A percentile compares a stretch with the other conserved stretches of the same genome.
Conservation (phyloP, 2,113 vertebrate genomes). For the Oryzias curvinotus region DNA sequence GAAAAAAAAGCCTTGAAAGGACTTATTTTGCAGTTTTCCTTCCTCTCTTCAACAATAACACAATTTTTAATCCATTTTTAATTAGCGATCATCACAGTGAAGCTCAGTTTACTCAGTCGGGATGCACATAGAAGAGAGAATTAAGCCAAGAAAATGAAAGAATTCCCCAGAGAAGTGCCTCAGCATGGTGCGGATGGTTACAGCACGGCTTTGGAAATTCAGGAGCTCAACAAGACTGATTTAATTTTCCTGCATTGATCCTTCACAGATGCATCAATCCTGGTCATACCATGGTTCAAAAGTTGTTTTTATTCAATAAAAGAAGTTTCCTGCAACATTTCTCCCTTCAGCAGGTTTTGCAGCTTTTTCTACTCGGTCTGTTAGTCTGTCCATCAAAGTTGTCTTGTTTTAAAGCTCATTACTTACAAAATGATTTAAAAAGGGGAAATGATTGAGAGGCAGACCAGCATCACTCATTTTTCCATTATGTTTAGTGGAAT, state of each 20-base stretch:
- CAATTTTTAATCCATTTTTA: slow-evolving; percentile 13
- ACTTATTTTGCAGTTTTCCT: slow-evolving; percentile 5
- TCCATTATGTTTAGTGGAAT: too few species aligned
- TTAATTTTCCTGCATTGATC: neutral
- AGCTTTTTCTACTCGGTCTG: too few species aligned
- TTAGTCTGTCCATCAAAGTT: too few species aligned
- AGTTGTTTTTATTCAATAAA: too few species aligned
- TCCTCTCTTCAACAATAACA: neutral
- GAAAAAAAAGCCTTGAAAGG: neutral
- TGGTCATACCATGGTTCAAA: neutral
- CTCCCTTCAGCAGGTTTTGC: too few species aligned
- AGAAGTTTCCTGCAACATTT: too few species aligned
- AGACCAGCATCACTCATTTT: too few species aligned
- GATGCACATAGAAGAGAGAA: neutral
- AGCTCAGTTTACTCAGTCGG: neutral
- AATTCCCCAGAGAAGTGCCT: neutral
- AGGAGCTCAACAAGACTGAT: neutral
- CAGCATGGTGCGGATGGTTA: neutral
- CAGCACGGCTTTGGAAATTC: neutral
- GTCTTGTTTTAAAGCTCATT: too few species aligned
- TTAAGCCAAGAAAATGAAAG: slow-evolving; percentile 7
- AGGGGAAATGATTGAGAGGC: too few species aligned
- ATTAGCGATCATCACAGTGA: slow-evolving; percentile 11
- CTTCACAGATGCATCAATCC: neutral
- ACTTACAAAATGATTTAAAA: too few species aligned